A percentile compares a stretch with the other conserved stretches of the same genome.
Conservation (phyloP, 2,888 invertebrate genomes). For the Epinotia ramella region DNA sequence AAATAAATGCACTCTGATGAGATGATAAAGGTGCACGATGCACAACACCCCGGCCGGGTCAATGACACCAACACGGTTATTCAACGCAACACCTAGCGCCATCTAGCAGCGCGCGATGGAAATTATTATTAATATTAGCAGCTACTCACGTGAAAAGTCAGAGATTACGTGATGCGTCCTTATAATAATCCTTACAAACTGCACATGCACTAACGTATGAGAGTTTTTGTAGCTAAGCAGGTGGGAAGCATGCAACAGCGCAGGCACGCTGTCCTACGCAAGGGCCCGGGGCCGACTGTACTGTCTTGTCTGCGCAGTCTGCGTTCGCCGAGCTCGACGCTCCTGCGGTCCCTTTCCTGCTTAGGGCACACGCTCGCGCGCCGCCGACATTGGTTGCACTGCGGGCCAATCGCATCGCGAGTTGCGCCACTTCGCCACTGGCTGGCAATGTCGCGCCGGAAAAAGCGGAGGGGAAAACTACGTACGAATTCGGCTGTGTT, state of each 20-base stretch:
- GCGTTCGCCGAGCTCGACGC: slow-evolving; percentile 34
- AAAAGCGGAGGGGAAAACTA: slow-evolving; percentile 78
- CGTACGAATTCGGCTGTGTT: slow-evolving; percentile 66
- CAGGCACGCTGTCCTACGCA: slow-evolving; percentile 68
- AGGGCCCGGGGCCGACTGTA: slow-evolving; percentile 80
- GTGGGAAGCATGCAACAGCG: slow-evolving; percentile 61
- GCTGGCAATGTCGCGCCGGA: slow-evolving; percentile 61
- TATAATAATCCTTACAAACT: slow-evolving; percentile 58
- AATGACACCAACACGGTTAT: slow-evolving; percentile 67
- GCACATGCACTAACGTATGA: slow-evolving; percentile 63
- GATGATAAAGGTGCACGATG: slow-evolving; percentile 59
- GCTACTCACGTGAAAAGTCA: slow-evolving; percentile 73
- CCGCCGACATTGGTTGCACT: slow-evolving; percentile 67
- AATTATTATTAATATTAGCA: slow-evolving; percentile 60
- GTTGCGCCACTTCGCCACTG: slow-evolving; percentile 64
- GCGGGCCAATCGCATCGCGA: slow-evolving; percentile 66
- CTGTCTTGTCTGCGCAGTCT: slow-evolving; percentile 54
- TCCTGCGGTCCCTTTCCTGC: slow-evolving; percentile 73
- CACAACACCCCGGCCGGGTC: slow-evolving; percentile 68
- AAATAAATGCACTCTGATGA: slow-evolving; percentile 57
- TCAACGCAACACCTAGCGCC: slow-evolving; percentile 69
- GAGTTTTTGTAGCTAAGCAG: slow-evolving; percentile 70
- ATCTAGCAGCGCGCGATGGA: slow-evolving; percentile 65
- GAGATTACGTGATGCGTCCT: slow-evolving; percentile 59
- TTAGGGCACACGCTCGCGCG: slow-evolving; percentile 66